phyloP scores from a whole-genome alignment of 2,113 vertebrate species.

The Vimba vimba region DNA sequence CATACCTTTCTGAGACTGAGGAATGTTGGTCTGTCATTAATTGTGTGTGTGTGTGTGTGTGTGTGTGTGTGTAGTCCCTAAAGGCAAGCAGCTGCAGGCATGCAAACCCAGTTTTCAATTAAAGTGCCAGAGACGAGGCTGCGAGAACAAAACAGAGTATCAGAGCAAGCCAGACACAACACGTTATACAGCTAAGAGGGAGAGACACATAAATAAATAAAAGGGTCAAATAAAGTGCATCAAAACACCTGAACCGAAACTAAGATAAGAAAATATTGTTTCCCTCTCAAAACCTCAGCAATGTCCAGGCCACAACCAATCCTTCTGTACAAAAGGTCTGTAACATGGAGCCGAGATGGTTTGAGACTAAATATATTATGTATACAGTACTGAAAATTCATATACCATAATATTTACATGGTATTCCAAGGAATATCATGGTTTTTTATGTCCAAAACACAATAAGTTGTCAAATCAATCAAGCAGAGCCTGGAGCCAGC shows the following conservation, averaged over 20 bases:
- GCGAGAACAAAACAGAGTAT: neutral
- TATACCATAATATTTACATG: neutral
- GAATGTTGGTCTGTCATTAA: constrained; percentile 36
- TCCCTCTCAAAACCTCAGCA: neutral
- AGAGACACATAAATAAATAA: neutral
- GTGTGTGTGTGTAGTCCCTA: constrained; percentile 32
- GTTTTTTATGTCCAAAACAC: neutral
- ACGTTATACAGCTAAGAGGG: neutral
- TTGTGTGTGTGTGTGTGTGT: constrained; percentile 27
- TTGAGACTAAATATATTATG: neutral
- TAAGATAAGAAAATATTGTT: constrained; percentile 1
- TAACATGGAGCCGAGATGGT: neutral
- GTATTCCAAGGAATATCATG: neutral
- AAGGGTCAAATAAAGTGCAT: neutral
- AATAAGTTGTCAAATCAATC: neutral
- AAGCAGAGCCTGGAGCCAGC: neutral
- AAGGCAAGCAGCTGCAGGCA: constrained; percentile 28
- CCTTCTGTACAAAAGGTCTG: neutral
- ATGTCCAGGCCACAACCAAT: neutral
- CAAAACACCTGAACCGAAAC: neutral
- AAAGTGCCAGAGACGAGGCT: constrained; percentile 4
- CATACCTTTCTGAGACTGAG: constrained; percentile 27
- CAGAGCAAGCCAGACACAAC: neutral
- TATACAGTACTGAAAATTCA: neutral
- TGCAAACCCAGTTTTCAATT: constrained; percentile 10